Evolutionary conservation across 37 sponge, comb jelly and placozoan species (phyloP), one percentile per base, ranked within the genome.

Genomic region (Sycon ciliatum): DNA sequence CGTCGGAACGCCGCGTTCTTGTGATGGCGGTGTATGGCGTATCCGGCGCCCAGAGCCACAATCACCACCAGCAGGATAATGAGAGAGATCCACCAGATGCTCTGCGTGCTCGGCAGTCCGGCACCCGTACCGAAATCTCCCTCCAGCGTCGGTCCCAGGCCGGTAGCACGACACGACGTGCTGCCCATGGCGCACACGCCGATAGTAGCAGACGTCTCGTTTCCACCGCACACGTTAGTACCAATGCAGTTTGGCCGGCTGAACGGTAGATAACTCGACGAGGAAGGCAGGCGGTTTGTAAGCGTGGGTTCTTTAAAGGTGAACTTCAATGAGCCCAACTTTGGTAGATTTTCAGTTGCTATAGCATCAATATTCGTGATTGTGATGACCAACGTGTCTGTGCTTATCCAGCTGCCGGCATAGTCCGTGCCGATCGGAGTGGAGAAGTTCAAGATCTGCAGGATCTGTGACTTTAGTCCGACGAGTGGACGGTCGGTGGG

Each of bases 221-320:
- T 18, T 0, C 69, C 34, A 1, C 81, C 70, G 65, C 91, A 90
- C 38, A 90, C 91, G 60, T 83, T 85, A 38, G 80, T 60, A 20
- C 93, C 93, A 29, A 92, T 72, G 72, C 93, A 92, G 61, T 76
- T 76, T 7, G 83, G 86, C 13, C 65, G 76, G 0, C 55, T 68
- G 0, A 77, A 69, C 0, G 93, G 84, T 0, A 82, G 11, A 46
- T 76, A 70, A 26, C 57, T 56, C n/a, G 64, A 38, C 3, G 58
- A 69, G 18, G 76, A 57, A 1, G 34, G 18, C 22, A 16, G 39
- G 9, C 65, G 56, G 63, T 81, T 36, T 27, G 73, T 39, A 32
- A 86, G 60, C 57, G 70, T 76, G 76, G 83, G 86, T 0, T 72
- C 79, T 3, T 65, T 78, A 74, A 91, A 91, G 18, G 39, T 53